phyloP scores from a whole-genome alignment of 2,888 invertebrate species.

The Polydrusus pterygomalis region DNA sequence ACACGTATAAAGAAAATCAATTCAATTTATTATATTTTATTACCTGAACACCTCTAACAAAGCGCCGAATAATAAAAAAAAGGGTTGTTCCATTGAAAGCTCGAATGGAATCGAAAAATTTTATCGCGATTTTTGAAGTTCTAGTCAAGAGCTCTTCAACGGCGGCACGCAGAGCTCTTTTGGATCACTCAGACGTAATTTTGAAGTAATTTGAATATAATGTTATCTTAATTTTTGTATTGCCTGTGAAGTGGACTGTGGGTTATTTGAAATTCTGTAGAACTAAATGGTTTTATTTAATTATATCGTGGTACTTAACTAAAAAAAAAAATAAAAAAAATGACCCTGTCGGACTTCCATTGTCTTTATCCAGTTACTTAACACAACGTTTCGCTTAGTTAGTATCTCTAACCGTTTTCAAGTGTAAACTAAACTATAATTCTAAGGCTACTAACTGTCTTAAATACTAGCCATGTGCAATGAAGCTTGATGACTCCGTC shows the following conservation, averaged over 20 bases:
- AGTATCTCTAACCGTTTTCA: too few relatives aligned
- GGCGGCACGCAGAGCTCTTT: conserved; percentile 48
- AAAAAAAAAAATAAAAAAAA: too few relatives aligned
- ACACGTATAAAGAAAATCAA: too few relatives aligned
- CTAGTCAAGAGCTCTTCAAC: conserved; percentile 45
- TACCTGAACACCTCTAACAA: conserved; percentile 48
- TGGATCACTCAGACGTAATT: conserved; percentile 33
- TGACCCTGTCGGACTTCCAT: too few relatives aligned
- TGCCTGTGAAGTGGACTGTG: conserved; percentile 39
- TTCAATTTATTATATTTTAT: conserved; percentile 44
- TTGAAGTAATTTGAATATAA: conserved; percentile 55
- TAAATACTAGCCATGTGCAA: too few relatives aligned
- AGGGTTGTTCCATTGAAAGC: conserved; percentile 38
- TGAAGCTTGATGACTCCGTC: too few relatives aligned
- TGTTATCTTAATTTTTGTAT: conserved; percentile 53
- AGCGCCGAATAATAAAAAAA: conserved; percentile 21
- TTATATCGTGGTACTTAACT: too few relatives aligned
- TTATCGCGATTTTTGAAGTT: conserved; percentile 57
- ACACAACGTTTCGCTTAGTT: too few relatives aligned
- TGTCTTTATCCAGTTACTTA: too few relatives aligned
- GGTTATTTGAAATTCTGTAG: conserved; percentile 42
- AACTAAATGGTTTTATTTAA: neutral
- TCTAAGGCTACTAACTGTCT: too few relatives aligned
- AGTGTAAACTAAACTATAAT: too few relatives aligned
- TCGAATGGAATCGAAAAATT: conserved; percentile 46